Percentiles rank a stretch among this genome's conserved stretches.
Conservation (phyloP, 2,797 vertebrate species). For the Myotis pilosus region DNA sequence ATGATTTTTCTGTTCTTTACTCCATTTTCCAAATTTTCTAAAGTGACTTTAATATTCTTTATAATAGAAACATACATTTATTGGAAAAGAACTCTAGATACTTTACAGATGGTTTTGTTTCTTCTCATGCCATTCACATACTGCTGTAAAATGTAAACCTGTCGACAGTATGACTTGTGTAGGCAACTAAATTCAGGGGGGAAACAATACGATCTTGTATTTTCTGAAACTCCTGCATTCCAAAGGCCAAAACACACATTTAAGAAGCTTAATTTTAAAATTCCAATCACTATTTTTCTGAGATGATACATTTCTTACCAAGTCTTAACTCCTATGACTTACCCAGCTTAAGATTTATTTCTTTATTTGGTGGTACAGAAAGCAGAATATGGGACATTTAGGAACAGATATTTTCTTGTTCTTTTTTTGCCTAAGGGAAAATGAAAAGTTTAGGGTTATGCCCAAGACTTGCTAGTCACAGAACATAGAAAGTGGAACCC, state of each 20-base stretch:
- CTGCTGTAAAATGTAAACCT: slow-evolving; percentile 44
- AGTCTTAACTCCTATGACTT: neutral
- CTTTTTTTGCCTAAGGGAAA: slow-evolving; percentile 30
- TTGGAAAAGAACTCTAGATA: slow-evolving; percentile 45
- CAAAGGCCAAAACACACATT: neutral
- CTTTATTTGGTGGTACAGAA: neutral
- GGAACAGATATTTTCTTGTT: neutral
- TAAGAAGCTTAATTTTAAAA: neutral
- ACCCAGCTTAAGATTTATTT: neutral
- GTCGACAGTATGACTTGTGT: neutral
- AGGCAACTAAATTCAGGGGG: neutral
- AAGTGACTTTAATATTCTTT: slow-evolving; percentile 55
- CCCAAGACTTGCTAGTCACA: neutral
- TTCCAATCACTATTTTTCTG: neutral
- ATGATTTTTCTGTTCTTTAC: slow-evolving; percentile 59
- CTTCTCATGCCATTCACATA: slow-evolving; percentile 36
- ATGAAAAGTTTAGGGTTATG: neutral
- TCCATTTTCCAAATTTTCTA: slow-evolving; percentile 58
- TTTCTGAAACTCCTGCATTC: slow-evolving; percentile 10
- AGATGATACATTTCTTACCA: neutral
- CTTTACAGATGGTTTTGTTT: slow-evolving; percentile 48
- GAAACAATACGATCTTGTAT: slow-evolving; percentile 48
- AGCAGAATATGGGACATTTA: neutral
- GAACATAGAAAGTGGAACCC: neutral
- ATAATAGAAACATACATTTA: slow-evolving; percentile 50